Conservation (phyloP, 2,888 invertebrate genomes). For the Macropis europaea region DNA sequence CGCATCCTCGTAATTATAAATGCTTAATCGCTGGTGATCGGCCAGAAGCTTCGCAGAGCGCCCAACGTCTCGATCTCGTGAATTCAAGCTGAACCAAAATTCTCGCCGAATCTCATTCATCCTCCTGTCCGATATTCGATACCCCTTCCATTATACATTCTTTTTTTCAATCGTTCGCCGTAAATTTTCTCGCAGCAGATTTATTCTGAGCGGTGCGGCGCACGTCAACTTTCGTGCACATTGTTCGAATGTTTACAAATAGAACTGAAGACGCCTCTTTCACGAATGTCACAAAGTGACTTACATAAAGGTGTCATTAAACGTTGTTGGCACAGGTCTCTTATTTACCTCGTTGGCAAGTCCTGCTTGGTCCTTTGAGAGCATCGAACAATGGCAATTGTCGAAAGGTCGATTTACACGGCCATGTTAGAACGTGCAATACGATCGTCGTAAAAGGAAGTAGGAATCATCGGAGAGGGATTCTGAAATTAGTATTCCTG, state of each 20-base stretch:
- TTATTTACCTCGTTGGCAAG: slow-evolving; percentile 37
- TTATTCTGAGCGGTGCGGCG: no score
- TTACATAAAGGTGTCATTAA: slow-evolving; percentile 38
- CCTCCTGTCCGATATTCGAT: no score
- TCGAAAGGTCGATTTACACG: background rate
- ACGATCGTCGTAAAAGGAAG: background rate
- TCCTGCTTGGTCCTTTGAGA: slow-evolving; percentile 9
- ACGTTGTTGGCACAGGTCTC: slow-evolving; percentile 37
- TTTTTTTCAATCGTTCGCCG: no score
- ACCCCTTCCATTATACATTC: no score
- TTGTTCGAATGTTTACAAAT: slow-evolving; percentile 36
- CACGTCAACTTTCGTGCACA: no score
- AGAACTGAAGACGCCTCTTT: background rate
- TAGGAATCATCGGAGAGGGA: background rate
- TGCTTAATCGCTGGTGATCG: slow-evolving; percentile 49
- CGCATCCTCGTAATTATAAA: slow-evolving; percentile 53
- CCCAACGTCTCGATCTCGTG: background rate
- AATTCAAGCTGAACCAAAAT: background rate
- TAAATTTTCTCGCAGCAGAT: no score
- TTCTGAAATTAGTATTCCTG: slow-evolving; percentile 22
- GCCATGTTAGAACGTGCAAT: background rate
- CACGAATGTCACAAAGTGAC: background rate
- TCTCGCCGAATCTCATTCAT: background rate
- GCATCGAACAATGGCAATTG: background rate
- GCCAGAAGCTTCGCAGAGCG: slow-evolving; percentile 36